These are phyloP conservation scores for Melanophora roralis DNA, from an alignment of 2,888 invertebrate genomes.

Conservation along the genomic window DNA sequence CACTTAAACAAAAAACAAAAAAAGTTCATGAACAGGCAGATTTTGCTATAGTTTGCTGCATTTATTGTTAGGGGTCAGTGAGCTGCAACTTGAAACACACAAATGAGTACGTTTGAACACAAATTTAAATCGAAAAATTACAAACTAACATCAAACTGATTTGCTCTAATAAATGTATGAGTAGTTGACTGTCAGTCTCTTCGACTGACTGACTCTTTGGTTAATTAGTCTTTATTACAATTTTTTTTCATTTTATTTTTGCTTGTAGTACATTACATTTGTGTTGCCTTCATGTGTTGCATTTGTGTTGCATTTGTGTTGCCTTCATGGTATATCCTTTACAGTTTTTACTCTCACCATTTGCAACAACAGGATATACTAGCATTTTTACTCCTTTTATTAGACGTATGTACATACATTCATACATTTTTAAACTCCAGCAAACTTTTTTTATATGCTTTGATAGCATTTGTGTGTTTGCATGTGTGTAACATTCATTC, in stretches of 20 bases:
- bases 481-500: slow-evolving; percentile 1
- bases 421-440: not conserved
- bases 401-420: too few relatives aligned
- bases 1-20: not conserved
- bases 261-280: not conserved
- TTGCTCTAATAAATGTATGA: not conserved
- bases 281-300: too few relatives aligned
- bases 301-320: too few relatives aligned
- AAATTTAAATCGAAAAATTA: not conserved
- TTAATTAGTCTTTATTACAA: slow-evolving; percentile 49
- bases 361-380: not conserved
- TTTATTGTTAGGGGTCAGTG: slow-evolving; percentile 47
- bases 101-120: not conserved
- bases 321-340: slow-evolving; percentile 12
- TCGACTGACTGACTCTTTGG: slow-evolving; percentile 29
- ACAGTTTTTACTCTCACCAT: not conserved
- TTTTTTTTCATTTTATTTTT: not conserved
- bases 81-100: slow-evolving; percentile 21
- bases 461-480: not conserved
- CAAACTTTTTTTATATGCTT: not conserved
- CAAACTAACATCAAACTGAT: not conserved
- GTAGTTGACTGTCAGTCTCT: not conserved
- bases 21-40: not conserved
- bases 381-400: not conserved
- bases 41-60: slow-evolving; percentile 41